These are phyloP conservation scores for Panthera leo DNA, from an alignment of 2,113 vertebrate species.

Conservation along the genomic window DNA sequence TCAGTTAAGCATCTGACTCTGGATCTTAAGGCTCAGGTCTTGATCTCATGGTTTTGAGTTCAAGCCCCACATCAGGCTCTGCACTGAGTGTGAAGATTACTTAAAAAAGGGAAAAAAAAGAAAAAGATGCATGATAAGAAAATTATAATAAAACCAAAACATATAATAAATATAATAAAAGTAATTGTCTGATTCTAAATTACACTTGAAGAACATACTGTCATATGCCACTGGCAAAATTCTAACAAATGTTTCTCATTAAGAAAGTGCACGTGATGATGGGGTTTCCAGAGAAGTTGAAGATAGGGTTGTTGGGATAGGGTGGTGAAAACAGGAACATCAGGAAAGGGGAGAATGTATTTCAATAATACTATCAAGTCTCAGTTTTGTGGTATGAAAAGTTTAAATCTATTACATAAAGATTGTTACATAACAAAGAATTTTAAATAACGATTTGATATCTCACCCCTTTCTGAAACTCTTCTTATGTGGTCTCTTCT, in stretches of 20 bases:
- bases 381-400: not conserved
- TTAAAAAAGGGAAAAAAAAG: not conserved
- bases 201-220: not conserved
- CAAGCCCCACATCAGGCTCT: too few species aligned
- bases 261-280: not conserved
- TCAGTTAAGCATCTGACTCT: too few species aligned
- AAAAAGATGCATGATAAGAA: not conserved
- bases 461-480: not conserved
- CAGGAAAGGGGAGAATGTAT: not conserved
- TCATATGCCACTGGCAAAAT: not conserved
- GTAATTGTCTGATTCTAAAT: constrained; percentile 27
- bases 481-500: not conserved
- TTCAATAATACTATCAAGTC: not conserved
- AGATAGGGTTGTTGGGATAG: not conserved
- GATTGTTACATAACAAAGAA: not conserved
- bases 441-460: constrained; percentile 1
- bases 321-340: not conserved
- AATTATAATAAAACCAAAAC: constrained; percentile 31
- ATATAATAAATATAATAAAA: not conserved
- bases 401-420: not conserved
- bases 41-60: too few species aligned
- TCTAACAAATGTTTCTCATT: not conserved
- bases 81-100: too few species aligned
- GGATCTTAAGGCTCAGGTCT: too few species aligned
- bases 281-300: not conserved